These are phyloP conservation scores for Osmoderma eremita DNA, from an alignment of 2,888 invertebrate species.

Conservation along the genomic window DNA sequence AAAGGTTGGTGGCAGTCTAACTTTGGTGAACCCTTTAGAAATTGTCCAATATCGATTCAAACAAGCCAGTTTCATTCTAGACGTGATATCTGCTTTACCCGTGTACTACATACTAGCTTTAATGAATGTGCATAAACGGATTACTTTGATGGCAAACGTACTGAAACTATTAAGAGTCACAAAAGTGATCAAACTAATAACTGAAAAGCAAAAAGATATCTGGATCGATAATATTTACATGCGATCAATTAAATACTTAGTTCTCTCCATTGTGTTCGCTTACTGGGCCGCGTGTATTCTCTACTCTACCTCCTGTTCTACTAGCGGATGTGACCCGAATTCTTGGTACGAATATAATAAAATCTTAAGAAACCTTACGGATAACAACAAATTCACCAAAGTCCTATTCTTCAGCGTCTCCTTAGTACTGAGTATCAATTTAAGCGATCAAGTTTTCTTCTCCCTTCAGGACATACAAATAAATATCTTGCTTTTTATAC, in stretches of 20 bases:
- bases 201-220: slow-evolving; percentile 32
- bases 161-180: slow-evolving; percentile 40
- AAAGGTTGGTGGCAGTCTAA: slow-evolving; percentile 18
- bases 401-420: slow-evolving; percentile 28
- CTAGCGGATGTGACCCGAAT: slow-evolving; percentile 1
- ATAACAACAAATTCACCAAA: slow-evolving; percentile 4
- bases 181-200: slow-evolving; percentile 40
- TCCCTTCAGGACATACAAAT: slow-evolving; percentile 29
- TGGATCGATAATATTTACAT: slow-evolving; percentile 36
- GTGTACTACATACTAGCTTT: not conserved
- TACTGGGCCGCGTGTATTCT: slow-evolving; percentile 37
- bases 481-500: slow-evolving; percentile 16
- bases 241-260: slow-evolving; percentile 39
- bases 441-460: slow-evolving; percentile 33
- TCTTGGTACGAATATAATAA: slow-evolving; percentile 31
- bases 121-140: slow-evolving; percentile 4
- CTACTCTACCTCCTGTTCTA: slow-evolving; percentile 36
- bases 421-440: slow-evolving; percentile 25
- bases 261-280: slow-evolving; percentile 12
- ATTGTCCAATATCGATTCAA: slow-evolving; percentile 37
- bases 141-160: not conserved
- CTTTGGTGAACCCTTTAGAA: slow-evolving; percentile 19
- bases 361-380: not conserved
- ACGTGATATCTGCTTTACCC: slow-evolving; percentile 35
- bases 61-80: slow-evolving; percentile 33